These are phyloP conservation scores for Chironomus striatipennis DNA, from an alignment of 1,140 invertebrate genomes.

Conservation along the genomic window DNA sequence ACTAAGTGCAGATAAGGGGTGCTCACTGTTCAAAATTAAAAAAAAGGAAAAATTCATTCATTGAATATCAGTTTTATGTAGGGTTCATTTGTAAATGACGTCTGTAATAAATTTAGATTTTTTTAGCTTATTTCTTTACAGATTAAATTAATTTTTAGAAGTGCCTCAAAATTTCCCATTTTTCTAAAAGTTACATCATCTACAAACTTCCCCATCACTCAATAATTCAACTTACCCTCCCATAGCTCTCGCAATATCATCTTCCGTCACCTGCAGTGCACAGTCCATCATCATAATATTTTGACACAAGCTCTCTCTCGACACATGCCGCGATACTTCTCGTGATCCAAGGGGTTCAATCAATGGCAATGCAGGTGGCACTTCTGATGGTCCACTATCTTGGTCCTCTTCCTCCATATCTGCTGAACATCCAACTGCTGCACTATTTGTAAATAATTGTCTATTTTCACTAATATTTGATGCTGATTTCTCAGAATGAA, in stretches of 20 bases:
- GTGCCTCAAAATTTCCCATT: no score
- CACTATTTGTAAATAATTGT: neutral
- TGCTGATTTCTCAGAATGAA: conserved; percentile 25
- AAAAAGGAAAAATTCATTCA: conserved; percentile 26
- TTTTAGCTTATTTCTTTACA: no score
- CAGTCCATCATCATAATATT: conserved; percentile 52
- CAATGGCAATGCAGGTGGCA: conserved; percentile 63
- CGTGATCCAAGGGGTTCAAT: conserved; percentile 65
- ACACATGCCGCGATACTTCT: conserved; percentile 49
- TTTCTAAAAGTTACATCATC: no score
- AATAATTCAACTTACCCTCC: conserved; percentile 61
- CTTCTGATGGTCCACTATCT: conserved; percentile 60
- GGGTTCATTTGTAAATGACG: no score
- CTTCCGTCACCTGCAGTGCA: conserved; percentile 81
- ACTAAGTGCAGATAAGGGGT: conserved; percentile 77
- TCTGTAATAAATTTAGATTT: no score
- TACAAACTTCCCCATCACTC: conserved; percentile 47
- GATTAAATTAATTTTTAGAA: no score
- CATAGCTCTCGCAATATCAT: conserved; percentile 83
- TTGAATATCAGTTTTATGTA: no score
- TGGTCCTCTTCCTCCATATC: conserved; percentile 56
- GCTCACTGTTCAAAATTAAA: conserved; percentile 44
- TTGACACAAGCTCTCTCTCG: conserved; percentile 47
- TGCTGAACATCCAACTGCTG: conserved; percentile 31
- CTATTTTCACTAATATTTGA: conserved; percentile 22